A percentile compares a stretch with the other conserved stretches of the same genome.
Evolutionary conservation across 2,113 vertebrate species (phyloP).

Genomic region (Heterotis niloticus): DNA sequence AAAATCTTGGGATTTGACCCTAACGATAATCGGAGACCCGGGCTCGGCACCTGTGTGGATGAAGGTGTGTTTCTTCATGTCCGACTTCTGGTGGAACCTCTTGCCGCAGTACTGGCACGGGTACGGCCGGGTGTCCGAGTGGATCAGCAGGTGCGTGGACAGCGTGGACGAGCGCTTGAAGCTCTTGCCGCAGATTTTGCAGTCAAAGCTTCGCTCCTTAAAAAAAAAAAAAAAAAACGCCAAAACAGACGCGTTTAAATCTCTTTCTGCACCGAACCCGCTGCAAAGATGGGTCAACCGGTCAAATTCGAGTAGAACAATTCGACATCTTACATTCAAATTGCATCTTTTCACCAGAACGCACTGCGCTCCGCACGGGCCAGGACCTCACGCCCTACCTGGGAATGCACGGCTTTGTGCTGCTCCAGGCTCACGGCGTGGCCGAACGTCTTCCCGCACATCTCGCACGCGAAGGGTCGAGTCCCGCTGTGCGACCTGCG

Average conservation of each 20-base stretch:
- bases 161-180: slow-evolving; percentile 95
- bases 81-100: slow-evolving; percentile 97
- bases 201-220: slow-evolving; percentile 96
- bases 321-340: no score
- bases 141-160: slow-evolving; percentile 94
- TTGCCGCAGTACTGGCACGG: slow-evolving; percentile 98
- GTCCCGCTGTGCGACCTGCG: slow-evolving; percentile 95
- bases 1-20: no score
- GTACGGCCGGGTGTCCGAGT: slow-evolving; percentile 94
- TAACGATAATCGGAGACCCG: no score
- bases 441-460: slow-evolving; percentile 96
- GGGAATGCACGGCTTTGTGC: slow-evolving; percentile 93
- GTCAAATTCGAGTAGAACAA: neutral
- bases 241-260: neutral
- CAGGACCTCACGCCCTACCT: slow-evolving; percentile 64
- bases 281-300: neutral
- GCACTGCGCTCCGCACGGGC: neutral
- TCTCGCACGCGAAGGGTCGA: slow-evolving; percentile 89
- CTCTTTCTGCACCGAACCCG: neutral
- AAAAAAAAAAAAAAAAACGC: neutral
- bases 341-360: no score
- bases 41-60: slow-evolving; percentile 83
- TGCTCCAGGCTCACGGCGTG: slow-evolving; percentile 97
- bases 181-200: slow-evolving; percentile 96
- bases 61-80: slow-evolving; percentile 99